Base-by-base conservation (phyloP, 53 echinoderm and acorn worm genomes). In the Henricia sp. region DNA sequence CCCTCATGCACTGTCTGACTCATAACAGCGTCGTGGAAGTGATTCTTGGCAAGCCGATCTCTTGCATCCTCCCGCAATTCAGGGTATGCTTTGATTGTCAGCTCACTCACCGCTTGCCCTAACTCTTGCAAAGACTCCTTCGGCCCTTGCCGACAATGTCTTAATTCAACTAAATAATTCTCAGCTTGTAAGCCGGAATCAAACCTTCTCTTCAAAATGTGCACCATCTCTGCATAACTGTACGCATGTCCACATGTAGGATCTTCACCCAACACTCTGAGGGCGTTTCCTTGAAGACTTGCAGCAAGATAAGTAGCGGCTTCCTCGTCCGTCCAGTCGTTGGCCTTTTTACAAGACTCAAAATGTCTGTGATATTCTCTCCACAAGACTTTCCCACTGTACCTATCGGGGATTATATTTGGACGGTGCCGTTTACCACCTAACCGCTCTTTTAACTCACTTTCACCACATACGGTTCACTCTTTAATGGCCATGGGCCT, bases 381-480 rank as follows among this genome's bases (percentile, higher is more conserved):
- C 82, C 65, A 82, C 3, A 50, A 50, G 36, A 65, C 39, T 44
- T 41, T 68, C 19, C 63, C 60, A 56, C 44, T 37, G 16, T 64
- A 77, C n/a, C n/a, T n/a, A n/a, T n/a, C n/a, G n/a, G n/a, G n/a
- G n/a, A n/a, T n/a, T n/a, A n/a, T n/a, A n/a, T n/a, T n/a, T n/a
- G n/a, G n/a, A n/a, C n/a, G n/a, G n/a, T n/a, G n/a, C 27, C 75
- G 55, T n/a, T n/a, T n/a, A n/a, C n/a, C n/a, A n/a, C n/a, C n/a
- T n/a, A n/a, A n/a, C n/a, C n/a, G n/a, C n/a, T n/a, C n/a, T n/a
- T n/a, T n/a, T n/a, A n/a, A n/a, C n/a, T n/a, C n/a, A n/a, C n/a
- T n/a, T n/a, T n/a, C n/a, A n/a, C n/a, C n/a, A n/a, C n/a, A n/a
- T n/a, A n/a, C n/a, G n/a, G n/a, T n/a, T n/a, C n/a, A n/a, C n/a